Percentiles rank a stretch among this genome's conserved stretches.
These are phyloP conservation scores for Psilopogon haemacephalus DNA, from an alignment of 2,113 vertebrate genomes.

Conservation along the genomic window DNA sequence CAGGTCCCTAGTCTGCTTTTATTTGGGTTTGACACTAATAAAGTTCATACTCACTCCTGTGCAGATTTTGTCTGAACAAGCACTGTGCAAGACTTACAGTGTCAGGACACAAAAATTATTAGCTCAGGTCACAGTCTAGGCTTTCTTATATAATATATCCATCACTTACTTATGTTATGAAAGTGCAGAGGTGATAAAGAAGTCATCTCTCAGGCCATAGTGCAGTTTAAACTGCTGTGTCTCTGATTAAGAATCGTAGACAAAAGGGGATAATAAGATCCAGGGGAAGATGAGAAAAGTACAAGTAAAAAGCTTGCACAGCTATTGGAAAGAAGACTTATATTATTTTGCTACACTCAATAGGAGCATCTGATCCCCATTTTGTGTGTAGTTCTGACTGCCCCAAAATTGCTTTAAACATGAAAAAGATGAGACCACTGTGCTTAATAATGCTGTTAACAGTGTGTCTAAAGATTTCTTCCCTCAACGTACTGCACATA, in stretches of 20 bases:
- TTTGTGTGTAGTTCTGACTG: conserved; percentile 57
- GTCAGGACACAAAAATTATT: conserved; percentile 15
- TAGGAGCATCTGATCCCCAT: conserved; percentile 49
- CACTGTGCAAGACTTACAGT: conserved; percentile 24
- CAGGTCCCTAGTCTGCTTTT: neutral
- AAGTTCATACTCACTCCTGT: neutral
- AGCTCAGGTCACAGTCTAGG: conserved; percentile 23
- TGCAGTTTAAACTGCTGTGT: conserved; percentile 43
- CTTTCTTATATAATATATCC: conserved; percentile 61
- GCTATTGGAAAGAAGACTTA: conserved; percentile 53
- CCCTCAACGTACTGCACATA: conserved; percentile 21
- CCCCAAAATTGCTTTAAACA: conserved; percentile 60
- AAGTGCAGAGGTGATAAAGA: conserved; percentile 60
- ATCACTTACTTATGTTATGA: conserved; percentile 58
- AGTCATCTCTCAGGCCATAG: conserved; percentile 48
- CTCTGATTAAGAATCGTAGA: conserved; percentile 49
- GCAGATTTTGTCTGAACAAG: conserved; percentile 20
- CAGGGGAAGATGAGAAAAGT: conserved; percentile 62
- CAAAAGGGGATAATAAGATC: conserved; percentile 65
- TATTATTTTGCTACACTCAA: conserved; percentile 56
- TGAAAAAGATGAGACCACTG: conserved; percentile 64
- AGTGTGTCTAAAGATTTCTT: conserved; percentile 36
- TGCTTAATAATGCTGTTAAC: conserved; percentile 50
- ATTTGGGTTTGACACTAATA: neutral
- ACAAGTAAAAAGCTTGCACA: conserved; percentile 66